Conservation (phyloP, 2,113 vertebrate species). For the Corythaeola cristata region DNA sequence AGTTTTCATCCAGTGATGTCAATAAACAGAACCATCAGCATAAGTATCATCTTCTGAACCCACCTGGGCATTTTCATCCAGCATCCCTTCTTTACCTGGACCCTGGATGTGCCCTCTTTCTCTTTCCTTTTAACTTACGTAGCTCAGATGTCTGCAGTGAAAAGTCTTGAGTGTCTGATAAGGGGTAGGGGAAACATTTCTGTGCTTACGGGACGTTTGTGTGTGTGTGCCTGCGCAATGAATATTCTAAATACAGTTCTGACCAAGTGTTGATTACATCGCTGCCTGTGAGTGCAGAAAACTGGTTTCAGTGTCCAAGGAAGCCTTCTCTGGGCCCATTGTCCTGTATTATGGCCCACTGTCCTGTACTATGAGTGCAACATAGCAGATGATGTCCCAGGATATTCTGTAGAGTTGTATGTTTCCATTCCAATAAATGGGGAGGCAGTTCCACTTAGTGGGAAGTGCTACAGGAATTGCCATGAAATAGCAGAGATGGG, state of each 20-base stretch:
- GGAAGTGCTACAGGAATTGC: neutral
- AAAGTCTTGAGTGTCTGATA: neutral
- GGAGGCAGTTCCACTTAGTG: neutral
- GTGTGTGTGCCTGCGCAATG: neutral
- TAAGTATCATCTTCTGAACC: neutral
- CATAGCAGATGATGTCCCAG: neutral
- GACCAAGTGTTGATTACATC: neutral
- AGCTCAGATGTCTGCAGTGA: neutral
- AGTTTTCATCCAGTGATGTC: neutral
- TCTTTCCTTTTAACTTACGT: neutral
- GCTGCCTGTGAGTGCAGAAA: neutral
- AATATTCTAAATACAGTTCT: neutral
- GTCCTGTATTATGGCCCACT: neutral
- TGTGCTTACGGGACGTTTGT: accelerated
- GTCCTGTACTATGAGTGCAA: accelerated
- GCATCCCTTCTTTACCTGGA: neutral
- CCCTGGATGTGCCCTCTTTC: neutral
- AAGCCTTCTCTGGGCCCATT: neutral
- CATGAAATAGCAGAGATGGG: neutral
- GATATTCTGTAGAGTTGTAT: neutral
- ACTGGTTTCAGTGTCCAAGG: neutral
- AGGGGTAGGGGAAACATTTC: neutral
- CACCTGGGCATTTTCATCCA: neutral
- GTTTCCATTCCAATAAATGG: neutral
- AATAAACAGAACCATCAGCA: neutral